Base-by-base conservation (phyloP, 1,140 invertebrate genomes). In the Grapholita molesta region DNA sequence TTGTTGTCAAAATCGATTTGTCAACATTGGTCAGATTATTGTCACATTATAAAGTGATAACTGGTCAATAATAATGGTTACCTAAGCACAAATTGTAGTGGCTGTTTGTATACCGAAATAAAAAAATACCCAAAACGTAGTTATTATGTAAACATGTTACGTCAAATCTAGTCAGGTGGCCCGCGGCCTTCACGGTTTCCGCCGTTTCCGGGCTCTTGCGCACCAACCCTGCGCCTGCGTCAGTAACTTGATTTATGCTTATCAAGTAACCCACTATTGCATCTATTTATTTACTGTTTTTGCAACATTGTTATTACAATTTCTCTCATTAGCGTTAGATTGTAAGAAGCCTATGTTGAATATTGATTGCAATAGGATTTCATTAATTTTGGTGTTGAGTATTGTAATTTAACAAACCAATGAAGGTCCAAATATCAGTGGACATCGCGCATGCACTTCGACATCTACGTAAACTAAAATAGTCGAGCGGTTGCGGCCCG, bases 381-480 rank as follows among this genome's bases (percentile, higher is more conserved):
- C n/a, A 12, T 15, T 18, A 42, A n/a, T 15, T 42, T 42, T 4
- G 12, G 6, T 15, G 11, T 18, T 42, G 3, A 48, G 70, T 76
- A 69, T 48, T 48, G 42, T 48, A 21, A 48, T 48, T 21, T 48
- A 48, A 21, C 12, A 48, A 48, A 53, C 9, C 73, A 71, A 79
- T 83, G 87, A 89, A 89, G 87, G 86, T 89, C 86, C 78, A 76
- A 70, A 48, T n/a, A 48, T 70, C 48, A 73, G 76, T 79, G 77
- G 82, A 77, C 78, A 68, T 80, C 69, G 67, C 72, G 77, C 73
- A 75, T 89, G 86, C 84, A 90, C 86, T 89, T 90, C 86, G 86
- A 88, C 86, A 85, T 88, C 84, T 89, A 86, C 84, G 83, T 84
- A 86, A 89, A 88, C 90, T 61, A 90, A 90, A 90, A 89, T 88